Percentiles rank a stretch among this genome's conserved stretches.
Conservation (phyloP, 2,797 vertebrate genomes). For the Apodemus agrarius region DNA sequence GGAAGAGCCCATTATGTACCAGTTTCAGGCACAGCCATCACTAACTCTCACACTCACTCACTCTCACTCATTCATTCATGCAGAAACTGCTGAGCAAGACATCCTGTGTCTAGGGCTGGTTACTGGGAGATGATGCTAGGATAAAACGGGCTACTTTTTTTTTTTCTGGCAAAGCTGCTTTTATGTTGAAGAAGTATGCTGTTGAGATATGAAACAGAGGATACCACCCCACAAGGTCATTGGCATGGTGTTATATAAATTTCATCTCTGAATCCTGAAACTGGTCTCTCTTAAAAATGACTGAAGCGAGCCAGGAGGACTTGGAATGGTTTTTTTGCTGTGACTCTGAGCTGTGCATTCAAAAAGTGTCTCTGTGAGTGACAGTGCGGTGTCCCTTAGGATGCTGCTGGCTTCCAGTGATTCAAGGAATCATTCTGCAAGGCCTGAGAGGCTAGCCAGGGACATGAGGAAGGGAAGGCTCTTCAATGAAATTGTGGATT, state of each 20-base stretch:
- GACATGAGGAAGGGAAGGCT: fast-evolving
- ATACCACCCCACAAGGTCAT: not conserved
- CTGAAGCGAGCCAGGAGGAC: not conserved
- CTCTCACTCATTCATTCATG: not conserved
- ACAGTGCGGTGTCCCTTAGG: not conserved
- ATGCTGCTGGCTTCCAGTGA: not conserved
- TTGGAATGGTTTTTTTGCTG: not conserved
- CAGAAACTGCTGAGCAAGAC: not conserved
- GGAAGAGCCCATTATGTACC: no score
- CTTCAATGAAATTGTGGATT: not conserved
- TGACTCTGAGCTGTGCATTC: not conserved
- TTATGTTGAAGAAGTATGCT: not conserved
- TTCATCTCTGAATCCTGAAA: fast-evolving
- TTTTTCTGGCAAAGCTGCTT: not conserved
- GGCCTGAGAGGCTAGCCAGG: fast-evolving
- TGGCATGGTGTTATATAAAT: not conserved
- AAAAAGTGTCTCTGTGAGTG: not conserved
- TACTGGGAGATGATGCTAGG: not conserved
- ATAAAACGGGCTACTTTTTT: not conserved
- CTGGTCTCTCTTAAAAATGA: not conserved
- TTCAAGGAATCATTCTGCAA: not conserved
- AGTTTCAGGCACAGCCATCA: not conserved
- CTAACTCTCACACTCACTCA: not conserved
- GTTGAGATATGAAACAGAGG: not conserved
- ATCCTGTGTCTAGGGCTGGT: not conserved